phyloP scores from a whole-genome alignment of 2,888 invertebrate species.

The Lasiommata megera region DNA sequence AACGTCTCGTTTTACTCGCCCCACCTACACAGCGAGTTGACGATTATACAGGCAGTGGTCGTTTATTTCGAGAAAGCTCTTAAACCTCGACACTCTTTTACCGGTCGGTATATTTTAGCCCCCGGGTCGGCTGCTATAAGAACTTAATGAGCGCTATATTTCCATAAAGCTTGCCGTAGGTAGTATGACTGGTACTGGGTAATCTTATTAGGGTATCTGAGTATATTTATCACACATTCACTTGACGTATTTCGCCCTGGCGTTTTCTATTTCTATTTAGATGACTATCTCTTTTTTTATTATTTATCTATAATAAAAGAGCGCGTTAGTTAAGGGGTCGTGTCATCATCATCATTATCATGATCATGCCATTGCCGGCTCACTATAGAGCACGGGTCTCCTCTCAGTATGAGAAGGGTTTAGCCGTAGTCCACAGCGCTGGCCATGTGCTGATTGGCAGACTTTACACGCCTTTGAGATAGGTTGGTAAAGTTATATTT shows the following conservation, averaged over 20 bases:
- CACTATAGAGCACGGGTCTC: too few relatives aligned
- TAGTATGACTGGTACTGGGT: background rate
- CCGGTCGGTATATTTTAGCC: constrained; percentile 5
- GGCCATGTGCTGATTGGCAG: too few relatives aligned
- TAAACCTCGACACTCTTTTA: constrained; percentile 7
- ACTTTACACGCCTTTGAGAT: too few relatives aligned
- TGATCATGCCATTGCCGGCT: too few relatives aligned
- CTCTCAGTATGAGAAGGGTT: too few relatives aligned
- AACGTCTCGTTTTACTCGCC: background rate
- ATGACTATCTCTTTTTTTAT: too few relatives aligned
- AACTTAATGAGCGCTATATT: constrained; percentile 5
- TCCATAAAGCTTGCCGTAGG: constrained; percentile 6
- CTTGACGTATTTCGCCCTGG: background rate
- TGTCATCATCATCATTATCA: too few relatives aligned
- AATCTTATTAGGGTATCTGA: constrained; percentile 4
- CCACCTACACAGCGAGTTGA: constrained; percentile 39
- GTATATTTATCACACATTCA: background rate
- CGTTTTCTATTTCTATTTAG: too few relatives aligned
- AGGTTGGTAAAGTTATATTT: too few relatives aligned
- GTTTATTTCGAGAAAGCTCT: constrained; percentile 44
- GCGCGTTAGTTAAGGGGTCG: too few relatives aligned
- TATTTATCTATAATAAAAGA: too few relatives aligned
- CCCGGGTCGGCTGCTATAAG: constrained; percentile 8
- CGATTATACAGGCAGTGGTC: constrained; percentile 43
- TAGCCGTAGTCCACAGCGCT: too few relatives aligned